These are phyloP conservation scores for Epizoanthus stellaris DNA, from an alignment of 92 coral and sea anemone species.

Conservation along the genomic window DNA sequence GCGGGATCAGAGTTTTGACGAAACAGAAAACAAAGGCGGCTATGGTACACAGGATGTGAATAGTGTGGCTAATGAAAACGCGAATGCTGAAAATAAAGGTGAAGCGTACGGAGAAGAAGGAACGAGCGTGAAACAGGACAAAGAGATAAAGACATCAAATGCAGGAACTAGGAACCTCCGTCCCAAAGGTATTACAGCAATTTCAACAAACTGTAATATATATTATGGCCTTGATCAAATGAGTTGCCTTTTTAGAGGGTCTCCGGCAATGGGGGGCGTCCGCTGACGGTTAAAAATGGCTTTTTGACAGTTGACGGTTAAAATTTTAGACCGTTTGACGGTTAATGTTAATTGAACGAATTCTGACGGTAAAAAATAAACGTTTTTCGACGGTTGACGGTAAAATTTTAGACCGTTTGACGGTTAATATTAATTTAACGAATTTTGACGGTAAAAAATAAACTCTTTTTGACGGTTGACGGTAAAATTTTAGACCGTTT, in stretches of 20 bases:
- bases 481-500: too few species aligned
- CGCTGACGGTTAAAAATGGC: too few species aligned
- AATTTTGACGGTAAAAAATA: too few species aligned
- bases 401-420: too few species aligned
- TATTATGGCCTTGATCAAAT: neutral
- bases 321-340: too few species aligned
- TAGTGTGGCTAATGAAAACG: neutral
- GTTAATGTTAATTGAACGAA: too few species aligned
- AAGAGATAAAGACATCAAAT: neutral
- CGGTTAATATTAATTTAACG: too few species aligned
- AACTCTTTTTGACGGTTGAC: too few species aligned
- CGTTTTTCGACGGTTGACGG: too few species aligned
- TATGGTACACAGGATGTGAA: neutral
- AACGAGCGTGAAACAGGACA: neutral
- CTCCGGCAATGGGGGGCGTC: neutral
- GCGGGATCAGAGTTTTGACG: neutral
- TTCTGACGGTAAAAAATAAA: too few species aligned
- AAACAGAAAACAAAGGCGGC: neutral
- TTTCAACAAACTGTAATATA: neutral
- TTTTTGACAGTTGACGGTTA: too few species aligned
- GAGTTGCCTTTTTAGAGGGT: neutral
- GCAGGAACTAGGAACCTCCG: neutral
- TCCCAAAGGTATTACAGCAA: constrained; percentile 5
- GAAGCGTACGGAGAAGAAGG: neutral
- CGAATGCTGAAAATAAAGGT: neutral